These are phyloP conservation scores for Himalopsyche japonica DNA, from an alignment of 2,888 invertebrate species.

Conservation along the genomic window DNA sequence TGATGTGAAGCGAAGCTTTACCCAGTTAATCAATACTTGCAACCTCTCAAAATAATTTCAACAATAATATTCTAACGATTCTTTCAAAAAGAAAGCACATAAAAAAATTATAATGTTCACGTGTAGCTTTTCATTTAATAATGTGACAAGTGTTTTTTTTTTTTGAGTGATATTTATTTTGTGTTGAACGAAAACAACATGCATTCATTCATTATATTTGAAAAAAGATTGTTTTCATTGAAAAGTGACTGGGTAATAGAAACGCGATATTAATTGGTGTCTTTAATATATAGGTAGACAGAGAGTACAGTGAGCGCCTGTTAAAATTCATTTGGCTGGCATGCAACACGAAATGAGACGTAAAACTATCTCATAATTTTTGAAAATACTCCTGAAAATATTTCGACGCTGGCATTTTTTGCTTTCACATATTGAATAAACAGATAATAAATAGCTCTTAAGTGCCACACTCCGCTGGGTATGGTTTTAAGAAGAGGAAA, in stretches of 20 bases:
- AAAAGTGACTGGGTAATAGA: background rate
- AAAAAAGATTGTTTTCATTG: too few species aligned
- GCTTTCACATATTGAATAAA: background rate
- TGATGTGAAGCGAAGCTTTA: too few species aligned
- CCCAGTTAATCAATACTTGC: too few species aligned
- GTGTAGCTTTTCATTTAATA: too few species aligned
- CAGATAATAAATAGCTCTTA: background rate
- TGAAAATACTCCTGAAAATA: background rate
- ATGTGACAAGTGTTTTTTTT: too few species aligned
- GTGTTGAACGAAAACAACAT: too few species aligned
- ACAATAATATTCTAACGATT: too few species aligned
- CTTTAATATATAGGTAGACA: background rate
- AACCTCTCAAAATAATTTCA: too few species aligned
- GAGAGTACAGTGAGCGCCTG: background rate
- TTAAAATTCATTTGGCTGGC: background rate
- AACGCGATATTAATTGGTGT: background rate
- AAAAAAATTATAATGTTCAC: too few species aligned
- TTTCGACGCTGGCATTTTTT: background rate
- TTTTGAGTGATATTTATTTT: too few species aligned
- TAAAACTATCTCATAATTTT: background rate
- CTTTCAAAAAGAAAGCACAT: too few species aligned
- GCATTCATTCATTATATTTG: too few species aligned
- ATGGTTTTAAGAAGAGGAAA: background rate
- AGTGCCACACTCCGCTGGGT: background rate
- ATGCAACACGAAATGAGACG: background rate